Conservation (phyloP, 2,888 invertebrate species). For the Sussaba pulchella region DNA sequence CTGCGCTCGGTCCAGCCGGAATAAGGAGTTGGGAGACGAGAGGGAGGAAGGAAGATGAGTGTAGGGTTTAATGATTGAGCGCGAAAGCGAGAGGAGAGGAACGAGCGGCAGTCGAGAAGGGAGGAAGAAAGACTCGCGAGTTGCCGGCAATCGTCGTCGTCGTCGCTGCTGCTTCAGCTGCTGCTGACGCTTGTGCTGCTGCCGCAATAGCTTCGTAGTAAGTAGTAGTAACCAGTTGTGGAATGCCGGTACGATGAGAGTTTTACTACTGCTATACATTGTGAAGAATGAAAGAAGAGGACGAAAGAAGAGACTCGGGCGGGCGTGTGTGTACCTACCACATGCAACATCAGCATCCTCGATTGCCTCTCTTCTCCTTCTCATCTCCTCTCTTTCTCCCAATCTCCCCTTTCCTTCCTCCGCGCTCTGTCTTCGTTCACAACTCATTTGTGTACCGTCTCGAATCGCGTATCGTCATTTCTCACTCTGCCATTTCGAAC, state of each 20-base stretch:
- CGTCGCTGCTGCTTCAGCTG: not conserved
- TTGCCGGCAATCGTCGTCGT: not conserved
- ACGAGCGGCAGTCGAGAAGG: conserved; percentile 53
- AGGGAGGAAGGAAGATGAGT: conserved; percentile 29
- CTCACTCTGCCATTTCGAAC: conserved; percentile 29
- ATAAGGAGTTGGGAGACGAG: conserved; percentile 35
- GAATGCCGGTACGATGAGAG: conserved; percentile 66
- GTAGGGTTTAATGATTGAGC: conserved; percentile 14
- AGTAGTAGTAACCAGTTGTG: conserved; percentile 73
- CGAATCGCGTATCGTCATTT: conserved; percentile 36
- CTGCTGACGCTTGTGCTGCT: no score
- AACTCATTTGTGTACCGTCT: conserved; percentile 49
- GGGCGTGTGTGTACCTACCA: conserved; percentile 41
- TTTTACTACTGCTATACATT: conserved; percentile 32
- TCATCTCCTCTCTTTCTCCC: conserved; percentile 15
- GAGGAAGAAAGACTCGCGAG: no score
- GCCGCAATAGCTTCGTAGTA: conserved; percentile 48
- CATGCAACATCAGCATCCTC: conserved; percentile 44
- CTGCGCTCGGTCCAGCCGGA: conserved; percentile 1
- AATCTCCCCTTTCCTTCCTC: not conserved
- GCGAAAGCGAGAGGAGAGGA: conserved; percentile 49
- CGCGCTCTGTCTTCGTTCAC: conserved; percentile 6
- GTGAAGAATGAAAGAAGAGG: conserved; percentile 49
- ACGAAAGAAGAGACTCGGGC: conserved; percentile 28
- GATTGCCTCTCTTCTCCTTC: conserved; percentile 19